Conservation (phyloP, 2,888 invertebrate genomes). For the Deilephila elpenor region DNA sequence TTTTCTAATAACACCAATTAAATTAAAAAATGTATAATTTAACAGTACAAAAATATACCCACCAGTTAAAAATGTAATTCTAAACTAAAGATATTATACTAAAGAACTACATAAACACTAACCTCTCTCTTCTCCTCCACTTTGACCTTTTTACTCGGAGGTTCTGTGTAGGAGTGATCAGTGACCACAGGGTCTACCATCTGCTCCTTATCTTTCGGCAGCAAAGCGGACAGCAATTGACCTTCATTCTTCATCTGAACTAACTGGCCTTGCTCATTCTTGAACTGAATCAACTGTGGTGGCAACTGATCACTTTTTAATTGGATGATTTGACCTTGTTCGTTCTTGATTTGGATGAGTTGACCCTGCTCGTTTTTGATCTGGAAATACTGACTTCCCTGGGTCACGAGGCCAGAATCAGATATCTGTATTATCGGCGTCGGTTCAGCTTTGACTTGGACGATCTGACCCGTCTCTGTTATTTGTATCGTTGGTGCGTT, state of each 20-base stretch:
- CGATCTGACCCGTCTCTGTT: conserved; percentile 78
- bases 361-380: conserved; percentile 79
- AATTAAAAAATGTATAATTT: too few species aligned
- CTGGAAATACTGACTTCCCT: conserved; percentile 70
- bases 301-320: conserved; percentile 72
- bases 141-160: conserved; percentile 71
- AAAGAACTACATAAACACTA: conserved; percentile 33
- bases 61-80: too few species aligned
- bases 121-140: conserved; percentile 71
- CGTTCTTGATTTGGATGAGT: conserved; percentile 75
- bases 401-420: conserved; percentile 57
- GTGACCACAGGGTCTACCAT: conserved; percentile 59
- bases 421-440: conserved; percentile 70
- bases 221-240: conserved; percentile 46
- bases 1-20: background rate
- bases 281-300: conserved; percentile 64
- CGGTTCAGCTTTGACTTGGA: conserved; percentile 72
- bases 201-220: conserved; percentile 63
- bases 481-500: conserved; percentile 80
- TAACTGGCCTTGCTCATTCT: conserved; percentile 69
- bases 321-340: conserved; percentile 78
- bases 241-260: conserved; percentile 60
- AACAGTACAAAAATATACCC: too few species aligned
- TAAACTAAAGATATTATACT: too few species aligned
- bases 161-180: conserved; percentile 76